Conservation (phyloP, 2,797 vertebrate genomes). For the Chaunax sp. region DNA sequence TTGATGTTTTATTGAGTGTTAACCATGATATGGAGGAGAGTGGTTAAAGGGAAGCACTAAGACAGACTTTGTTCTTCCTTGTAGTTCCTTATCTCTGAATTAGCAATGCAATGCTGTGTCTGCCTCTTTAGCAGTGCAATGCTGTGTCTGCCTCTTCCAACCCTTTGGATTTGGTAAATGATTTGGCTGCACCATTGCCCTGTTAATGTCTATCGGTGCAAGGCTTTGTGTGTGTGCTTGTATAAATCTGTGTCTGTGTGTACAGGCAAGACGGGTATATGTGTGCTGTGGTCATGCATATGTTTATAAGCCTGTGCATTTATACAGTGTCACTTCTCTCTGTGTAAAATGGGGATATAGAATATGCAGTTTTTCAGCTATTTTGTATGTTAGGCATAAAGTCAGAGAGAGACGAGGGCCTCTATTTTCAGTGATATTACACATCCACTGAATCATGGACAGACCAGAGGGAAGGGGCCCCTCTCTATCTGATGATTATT, state of each 20-base stretch:
- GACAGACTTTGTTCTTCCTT: slow-evolving; percentile 59
- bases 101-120: slow-evolving; percentile 43
- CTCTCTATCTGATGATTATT: slow-evolving; percentile 40
- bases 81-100: slow-evolving; percentile 58
- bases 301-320: slow-evolving; percentile 9
- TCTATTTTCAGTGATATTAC: slow-evolving; percentile 57
- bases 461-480: slow-evolving; percentile 14
- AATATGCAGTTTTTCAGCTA: slow-evolving; percentile 8
- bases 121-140: slow-evolving; percentile 50
- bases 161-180: slow-evolving; percentile 54
- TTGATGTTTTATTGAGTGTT: slow-evolving; percentile 86
- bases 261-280: background rate
- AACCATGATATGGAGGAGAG: slow-evolving; percentile 69
- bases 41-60: slow-evolving; percentile 66
- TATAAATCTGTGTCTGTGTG: background rate
- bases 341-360: slow-evolving; percentile 9
- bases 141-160: slow-evolving; percentile 44
- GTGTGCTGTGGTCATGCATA: slow-evolving; percentile 30
- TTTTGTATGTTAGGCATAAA: background rate
- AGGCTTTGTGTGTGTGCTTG: slow-evolving; percentile 8
- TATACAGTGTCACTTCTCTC: slow-evolving; percentile 36
- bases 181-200: slow-evolving; percentile 21
- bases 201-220: background rate
- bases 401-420: slow-evolving; percentile 62
- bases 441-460: slow-evolving; percentile 49